Evolutionary conservation across 2,113 vertebrate species (phyloP), one percentile per base, ranked within the genome.

Genomic region (Hylia prasina): DNA sequence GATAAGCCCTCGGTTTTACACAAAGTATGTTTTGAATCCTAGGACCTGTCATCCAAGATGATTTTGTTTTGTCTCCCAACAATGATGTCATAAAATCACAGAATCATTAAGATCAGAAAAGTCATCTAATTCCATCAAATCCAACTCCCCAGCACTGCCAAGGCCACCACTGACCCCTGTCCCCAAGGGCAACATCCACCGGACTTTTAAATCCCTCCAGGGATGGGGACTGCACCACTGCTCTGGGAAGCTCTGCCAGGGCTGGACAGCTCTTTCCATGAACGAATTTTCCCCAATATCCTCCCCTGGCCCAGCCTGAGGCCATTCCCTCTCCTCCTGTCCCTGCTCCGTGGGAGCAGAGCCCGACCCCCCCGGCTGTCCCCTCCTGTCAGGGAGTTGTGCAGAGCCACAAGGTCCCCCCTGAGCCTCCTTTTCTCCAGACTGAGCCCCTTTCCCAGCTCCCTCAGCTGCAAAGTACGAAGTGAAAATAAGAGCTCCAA

Each of bases 271-370:
- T 4, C 3, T 48, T 61, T 76, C 30, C 21, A 25, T 19, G 14
- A 0, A 16, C 24, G 2, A 21, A 54, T 61, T 61, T 22, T 21
- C 1, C 2, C 9, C 0, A 0, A 0, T 27, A 0, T 31, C n/a
- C 11, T 39, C 1, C 30, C 24, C 39, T 10, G 7, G 11, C 30
- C 3, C 69, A 53, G 2, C 15, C 6, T 68, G 69, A 18, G 37
- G 33, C 39, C 0, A 0, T 66, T 66, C 16, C 51, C 45, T 45
- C 77, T 53, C 4, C 11, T 60, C 60, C 53, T 47, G 53, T 53
- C 60, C 33, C 60, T 68, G 39, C 47, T 60, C 53, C 51, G 39
- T 66, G 44, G 19, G 6, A 51, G 33, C 39, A 89, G 0, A 89
- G 33, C 37, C 51, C 1, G 2, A 65, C 7, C 18, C 35, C 20